A percentile compares a stretch with the other conserved stretches of the same genome.
Conservation (phyloP, 30 jellyfish, hydroid and myxozoan genomes). For the Hydractinia symbiolongicarpus region DNA sequence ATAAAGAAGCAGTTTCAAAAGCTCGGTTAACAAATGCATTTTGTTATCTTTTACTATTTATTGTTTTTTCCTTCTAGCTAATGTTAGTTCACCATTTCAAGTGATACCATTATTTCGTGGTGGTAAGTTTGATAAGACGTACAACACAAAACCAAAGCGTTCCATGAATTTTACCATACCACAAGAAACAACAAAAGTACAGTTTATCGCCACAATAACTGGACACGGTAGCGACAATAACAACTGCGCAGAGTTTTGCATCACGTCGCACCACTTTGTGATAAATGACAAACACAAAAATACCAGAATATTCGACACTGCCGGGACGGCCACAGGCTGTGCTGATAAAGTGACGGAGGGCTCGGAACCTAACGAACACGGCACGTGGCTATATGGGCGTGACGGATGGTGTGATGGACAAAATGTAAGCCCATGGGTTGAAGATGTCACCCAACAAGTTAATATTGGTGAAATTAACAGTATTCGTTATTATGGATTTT, state of each 20-base stretch:
- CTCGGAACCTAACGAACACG: slow-evolving; percentile 96
- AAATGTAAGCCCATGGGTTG: slow-evolving; percentile 95
- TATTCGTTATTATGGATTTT: slow-evolving; percentile 63
- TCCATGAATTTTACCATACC: slow-evolving; percentile 63
- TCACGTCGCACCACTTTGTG: slow-evolving; percentile 77
- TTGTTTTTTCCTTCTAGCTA: slow-evolving; percentile 14
- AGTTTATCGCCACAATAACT: slow-evolving; percentile 65
- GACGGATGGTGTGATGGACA: slow-evolving; percentile 99
- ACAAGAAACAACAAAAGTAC: slow-evolving; percentile 53
- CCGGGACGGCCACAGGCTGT: slow-evolving; percentile 97
- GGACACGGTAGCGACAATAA: slow-evolving; percentile 98
- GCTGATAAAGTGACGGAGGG: slow-evolving; percentile 93
- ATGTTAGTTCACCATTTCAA: slow-evolving; percentile 52
- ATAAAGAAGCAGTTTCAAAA: no score
- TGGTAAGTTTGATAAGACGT: slow-evolving; percentile 72
- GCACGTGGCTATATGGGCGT: slow-evolving; percentile 98
- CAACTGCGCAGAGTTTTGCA: slow-evolving; percentile 97
- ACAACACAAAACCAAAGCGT: slow-evolving; percentile 58
- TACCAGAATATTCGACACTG: slow-evolving; percentile 79
- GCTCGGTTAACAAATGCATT: no score
- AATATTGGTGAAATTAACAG: slow-evolving; percentile 39
- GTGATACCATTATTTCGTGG: slow-evolving; percentile 63
- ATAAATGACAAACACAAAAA: slow-evolving; percentile 61
- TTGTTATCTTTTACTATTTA: background rate
- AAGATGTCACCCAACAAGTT: slow-evolving; percentile 86